Evolutionary conservation across 2,797 vertebrate genomes (phyloP), one percentile per base, ranked within the genome.

Genomic region (Astyanax mexicanus): DNA sequence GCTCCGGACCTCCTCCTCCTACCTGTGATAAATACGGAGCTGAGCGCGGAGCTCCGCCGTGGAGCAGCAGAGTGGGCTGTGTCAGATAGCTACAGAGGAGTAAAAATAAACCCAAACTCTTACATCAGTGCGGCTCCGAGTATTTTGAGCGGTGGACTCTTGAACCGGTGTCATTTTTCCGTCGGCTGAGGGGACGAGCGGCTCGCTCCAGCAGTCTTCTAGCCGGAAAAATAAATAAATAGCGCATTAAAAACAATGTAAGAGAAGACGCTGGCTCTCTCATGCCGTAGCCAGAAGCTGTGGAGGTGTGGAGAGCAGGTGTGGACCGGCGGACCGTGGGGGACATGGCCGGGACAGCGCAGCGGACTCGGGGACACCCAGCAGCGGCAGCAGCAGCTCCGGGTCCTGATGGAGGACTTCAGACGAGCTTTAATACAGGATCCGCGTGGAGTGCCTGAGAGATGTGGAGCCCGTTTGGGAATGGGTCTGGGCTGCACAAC

Each of bases 101-200:
- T 92, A 93, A 91, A 94, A 93, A 93, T 93, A 88, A 86, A 81
- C 76, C 32, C n/a, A 66, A 11, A 84, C 88, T 86, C 86, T 90
- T 86, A 86, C 89, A 88, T 85, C 88, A 88, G 86, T 66, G 84
- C 72, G 25, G 67, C 85, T 74, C 29, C 23, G 79, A 25, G 83
- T 93, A 93, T 93, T 92, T 92, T 91, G 84, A 91, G 92, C 86
- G 81, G 75, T 79, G 80, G 80, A 80, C 70, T 81, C 78, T 54
- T 47, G 70, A 65, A 77, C 85, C 75, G 85, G 87, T 84, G 86
- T 84, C 81, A 25, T 52, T 80, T n/a, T 85, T 78, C 80, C 81
- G 84, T 82, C 78, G 69, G 55, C 45, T 32, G 61, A 72, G 58
- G 52, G 70, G 66, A 65, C 51, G 64, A 47, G 55, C 40, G 12